A percentile compares a stretch with the other conserved stretches of the same genome.
phyloP scores from a whole-genome alignment of 2,113 vertebrate species.

The Oxyruncus cristatus region DNA sequence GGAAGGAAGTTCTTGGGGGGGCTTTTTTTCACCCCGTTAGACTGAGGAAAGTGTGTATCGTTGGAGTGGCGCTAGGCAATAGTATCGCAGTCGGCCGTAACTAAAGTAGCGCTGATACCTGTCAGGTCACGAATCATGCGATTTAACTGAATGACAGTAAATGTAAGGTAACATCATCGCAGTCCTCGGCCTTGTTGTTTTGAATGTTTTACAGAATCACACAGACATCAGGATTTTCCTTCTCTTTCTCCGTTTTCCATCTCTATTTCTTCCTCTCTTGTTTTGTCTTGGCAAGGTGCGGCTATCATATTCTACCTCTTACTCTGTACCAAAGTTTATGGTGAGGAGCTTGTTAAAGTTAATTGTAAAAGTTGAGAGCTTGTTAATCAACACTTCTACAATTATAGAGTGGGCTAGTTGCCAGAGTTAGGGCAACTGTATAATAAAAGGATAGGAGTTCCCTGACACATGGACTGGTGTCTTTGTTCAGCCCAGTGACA shows the following conservation, averaged over 20 bases:
- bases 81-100: fast-evolving
- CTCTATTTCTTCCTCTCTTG: not conserved
- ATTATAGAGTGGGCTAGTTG: fast-evolving
- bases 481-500: not conserved
- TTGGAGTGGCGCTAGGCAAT: fast-evolving
- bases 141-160: not conserved
- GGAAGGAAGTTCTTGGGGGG: too few relatives aligned
- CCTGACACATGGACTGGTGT: not conserved
- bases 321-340: not conserved
- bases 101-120: not conserved
- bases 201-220: not conserved
- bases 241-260: not conserved
- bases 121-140: not conserved
- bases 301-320: not conserved
- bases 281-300: not conserved
- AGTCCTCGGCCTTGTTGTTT: not conserved
- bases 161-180: too few relatives aligned
- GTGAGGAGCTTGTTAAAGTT: not conserved
- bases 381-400: not conserved
- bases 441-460: not conserved
- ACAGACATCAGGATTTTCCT: not conserved
- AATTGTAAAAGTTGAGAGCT: not conserved
- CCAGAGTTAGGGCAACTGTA: not conserved
- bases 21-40: fast-evolving
- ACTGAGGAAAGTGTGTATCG: fast-evolving